Evolutionary conservation across 2,888 invertebrate genomes (phyloP).

Genomic region (Cataglyphis cursor): DNA sequence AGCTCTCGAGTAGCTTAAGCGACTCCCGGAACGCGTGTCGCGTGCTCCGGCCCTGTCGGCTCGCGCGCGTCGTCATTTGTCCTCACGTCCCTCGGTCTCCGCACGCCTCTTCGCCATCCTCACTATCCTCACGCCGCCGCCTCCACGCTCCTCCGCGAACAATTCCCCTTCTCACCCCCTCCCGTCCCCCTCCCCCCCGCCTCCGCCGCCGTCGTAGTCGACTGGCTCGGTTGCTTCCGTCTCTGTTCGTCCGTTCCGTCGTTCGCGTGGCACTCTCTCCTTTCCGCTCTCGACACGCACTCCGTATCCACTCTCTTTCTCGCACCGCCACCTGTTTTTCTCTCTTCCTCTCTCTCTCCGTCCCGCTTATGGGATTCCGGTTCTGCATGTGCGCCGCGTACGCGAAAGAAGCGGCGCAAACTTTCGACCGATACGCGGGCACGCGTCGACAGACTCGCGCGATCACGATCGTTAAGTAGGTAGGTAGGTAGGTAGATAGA

Average conservation of each 20-base stretch:
- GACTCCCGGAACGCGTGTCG: conserved; percentile 69
- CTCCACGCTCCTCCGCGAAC: conserved; percentile 52
- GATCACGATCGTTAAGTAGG: conserved; percentile 6
- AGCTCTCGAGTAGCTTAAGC: neutral
- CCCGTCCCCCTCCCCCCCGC: neutral
- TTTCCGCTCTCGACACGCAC: conserved; percentile 40
- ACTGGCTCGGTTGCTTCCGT: conserved; percentile 56
- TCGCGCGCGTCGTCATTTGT: conserved; percentile 76
- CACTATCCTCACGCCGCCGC: conserved; percentile 43
- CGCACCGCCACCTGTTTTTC: conserved; percentile 29
- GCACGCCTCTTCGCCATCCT: conserved; percentile 36
- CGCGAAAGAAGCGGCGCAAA: neutral
- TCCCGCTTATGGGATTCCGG: conserved; percentile 1
- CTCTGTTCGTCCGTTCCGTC: conserved; percentile 55
- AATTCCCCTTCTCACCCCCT: neutral
- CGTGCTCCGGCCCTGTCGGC: conserved; percentile 77
- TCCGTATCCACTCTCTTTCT: neutral
- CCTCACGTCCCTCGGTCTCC: conserved; percentile 64
- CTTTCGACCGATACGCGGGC: conserved; percentile 31
- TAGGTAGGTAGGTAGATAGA: neutral
- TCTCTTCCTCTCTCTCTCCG: neutral
- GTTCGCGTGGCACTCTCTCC: conserved; percentile 71
- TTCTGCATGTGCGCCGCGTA: neutral
- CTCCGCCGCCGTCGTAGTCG: neutral
- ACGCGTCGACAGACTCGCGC: conserved; percentile 21